Conservation (phyloP, 2,888 invertebrate genomes). For the Sycophila texana region DNA sequence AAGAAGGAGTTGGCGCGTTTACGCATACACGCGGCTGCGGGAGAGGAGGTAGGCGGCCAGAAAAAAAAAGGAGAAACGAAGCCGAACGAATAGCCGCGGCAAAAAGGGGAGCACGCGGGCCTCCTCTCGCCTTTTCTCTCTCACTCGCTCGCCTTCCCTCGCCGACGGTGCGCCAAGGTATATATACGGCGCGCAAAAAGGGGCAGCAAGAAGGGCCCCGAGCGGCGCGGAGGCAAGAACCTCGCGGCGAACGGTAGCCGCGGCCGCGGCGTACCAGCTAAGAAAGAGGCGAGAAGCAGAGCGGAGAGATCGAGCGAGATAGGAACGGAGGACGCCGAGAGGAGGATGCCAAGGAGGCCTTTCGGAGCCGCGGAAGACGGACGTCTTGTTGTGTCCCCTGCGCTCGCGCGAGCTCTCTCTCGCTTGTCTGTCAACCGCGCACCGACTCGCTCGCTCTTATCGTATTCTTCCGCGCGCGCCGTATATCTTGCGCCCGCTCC, state of each 20-base stretch:
- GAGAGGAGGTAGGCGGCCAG: not conserved
- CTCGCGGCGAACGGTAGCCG: constrained; percentile 13
- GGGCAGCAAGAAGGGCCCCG: not conserved
- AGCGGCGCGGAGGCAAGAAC: constrained; percentile 8
- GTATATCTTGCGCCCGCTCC: constrained; percentile 53
- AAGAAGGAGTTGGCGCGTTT: no score
- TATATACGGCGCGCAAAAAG: constrained; percentile 1
- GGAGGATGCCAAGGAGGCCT: not conserved
- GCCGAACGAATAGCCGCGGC: not conserved
- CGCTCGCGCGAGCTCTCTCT: constrained; percentile 52
- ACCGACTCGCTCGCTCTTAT: constrained; percentile 56
- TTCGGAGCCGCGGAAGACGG: constrained; percentile 54
- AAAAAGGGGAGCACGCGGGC: not conserved
- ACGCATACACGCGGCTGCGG: not conserved
- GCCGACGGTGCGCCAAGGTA: not conserved
- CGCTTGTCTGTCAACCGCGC: constrained; percentile 66
- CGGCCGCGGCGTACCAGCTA: not conserved
- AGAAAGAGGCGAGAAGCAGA: constrained; percentile 25
- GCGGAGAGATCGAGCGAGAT: constrained; percentile 17
- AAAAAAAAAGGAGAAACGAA: not conserved
- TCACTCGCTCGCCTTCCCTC: no score
- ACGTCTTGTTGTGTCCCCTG: constrained; percentile 63
- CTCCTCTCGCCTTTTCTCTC: no score
- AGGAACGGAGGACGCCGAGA: not conserved
- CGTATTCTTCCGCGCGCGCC: constrained; percentile 52